Evolutionary conservation across 2,888 invertebrate species (phyloP).

Genomic region (Gerris lacustris): DNA sequence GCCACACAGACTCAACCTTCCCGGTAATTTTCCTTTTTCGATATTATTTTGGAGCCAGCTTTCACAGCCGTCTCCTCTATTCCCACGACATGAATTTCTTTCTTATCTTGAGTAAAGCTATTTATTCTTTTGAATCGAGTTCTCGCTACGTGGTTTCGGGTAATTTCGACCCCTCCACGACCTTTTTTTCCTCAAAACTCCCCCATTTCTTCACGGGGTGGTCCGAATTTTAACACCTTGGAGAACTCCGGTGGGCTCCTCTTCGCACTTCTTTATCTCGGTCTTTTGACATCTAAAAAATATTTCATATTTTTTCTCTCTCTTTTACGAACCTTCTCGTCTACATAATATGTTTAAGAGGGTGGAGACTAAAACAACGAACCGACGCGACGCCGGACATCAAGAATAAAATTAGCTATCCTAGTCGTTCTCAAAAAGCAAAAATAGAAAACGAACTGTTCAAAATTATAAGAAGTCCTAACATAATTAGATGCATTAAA

Average conservation of each 20-base stretch:
- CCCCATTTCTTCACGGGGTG: neutral
- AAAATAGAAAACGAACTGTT: too few relatives aligned
- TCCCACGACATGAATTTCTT: slow-evolving; percentile 5
- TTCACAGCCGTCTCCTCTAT: neutral
- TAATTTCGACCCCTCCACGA: neutral
- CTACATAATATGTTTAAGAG: neutral
- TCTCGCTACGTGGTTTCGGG: slow-evolving; percentile 1
- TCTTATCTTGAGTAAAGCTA: neutral
- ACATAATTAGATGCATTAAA: too few relatives aligned
- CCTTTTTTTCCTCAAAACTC: neutral
- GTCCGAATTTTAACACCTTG: slow-evolving; percentile 1
- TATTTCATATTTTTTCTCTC: neutral
- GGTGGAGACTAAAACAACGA: too few relatives aligned
- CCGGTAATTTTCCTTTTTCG: neutral
- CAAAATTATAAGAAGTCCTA: too few relatives aligned
- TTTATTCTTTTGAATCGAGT: neutral
- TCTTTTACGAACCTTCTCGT: neutral
- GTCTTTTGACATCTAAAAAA: neutral
- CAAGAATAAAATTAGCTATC: too few relatives aligned
- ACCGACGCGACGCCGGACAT: too few relatives aligned
- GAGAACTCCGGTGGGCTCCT: neutral
- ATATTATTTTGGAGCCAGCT: neutral
- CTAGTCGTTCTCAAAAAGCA: too few relatives aligned
- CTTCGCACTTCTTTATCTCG: neutral
- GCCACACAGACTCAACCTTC: neutral